Evolutionary conservation across 2,113 vertebrate genomes (phyloP), one percentile per base, ranked within the genome.

Genomic region (Oenanthe oenanthe): DNA sequence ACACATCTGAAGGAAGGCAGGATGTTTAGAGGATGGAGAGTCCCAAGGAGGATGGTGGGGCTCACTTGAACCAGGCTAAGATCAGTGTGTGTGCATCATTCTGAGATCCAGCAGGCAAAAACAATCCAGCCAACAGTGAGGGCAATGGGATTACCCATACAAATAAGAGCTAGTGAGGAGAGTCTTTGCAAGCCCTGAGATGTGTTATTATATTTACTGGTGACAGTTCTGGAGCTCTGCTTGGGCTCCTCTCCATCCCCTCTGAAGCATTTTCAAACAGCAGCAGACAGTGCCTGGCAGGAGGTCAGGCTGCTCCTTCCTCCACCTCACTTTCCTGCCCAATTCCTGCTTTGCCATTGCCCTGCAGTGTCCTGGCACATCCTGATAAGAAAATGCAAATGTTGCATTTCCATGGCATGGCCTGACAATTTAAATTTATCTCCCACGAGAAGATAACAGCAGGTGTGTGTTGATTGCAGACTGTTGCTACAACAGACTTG

Each of bases 361-460:
- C 54, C 38, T 70, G 58, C 57, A 34, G 51, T 6, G 32, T 82
- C 77, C 74, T 82, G 82, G 84, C 84, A 91, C 88, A 76, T 95
- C 71, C 84, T n/a, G 81, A 76, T 31, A 93, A 79, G 14, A 71
- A 89, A 89, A 85, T 58, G 84, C 87, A 75, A 86, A 88, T 70
- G 61, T 13, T 93, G 84, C 87, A 88, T 90, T 92, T 93, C 82
- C 38, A 17, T 36, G 38, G 65, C 77, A 71, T 7, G 28, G 60
- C 62, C 60, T 21, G 21, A 66, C 85, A 58, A 38, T 47, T 67
- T 28, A 45, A 5, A 74, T 92, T 63, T 68, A 71, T 89, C 84
- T 85, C 63, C 89, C 57, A 29, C 9, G 0, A 50, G 48, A 29
- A 71, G 83, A 62, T 82, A 93, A 73, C 47, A 62, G 50, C 67